Conservation (phyloP, 2,797 vertebrate species). For the Melopsittacus undulatus region DNA sequence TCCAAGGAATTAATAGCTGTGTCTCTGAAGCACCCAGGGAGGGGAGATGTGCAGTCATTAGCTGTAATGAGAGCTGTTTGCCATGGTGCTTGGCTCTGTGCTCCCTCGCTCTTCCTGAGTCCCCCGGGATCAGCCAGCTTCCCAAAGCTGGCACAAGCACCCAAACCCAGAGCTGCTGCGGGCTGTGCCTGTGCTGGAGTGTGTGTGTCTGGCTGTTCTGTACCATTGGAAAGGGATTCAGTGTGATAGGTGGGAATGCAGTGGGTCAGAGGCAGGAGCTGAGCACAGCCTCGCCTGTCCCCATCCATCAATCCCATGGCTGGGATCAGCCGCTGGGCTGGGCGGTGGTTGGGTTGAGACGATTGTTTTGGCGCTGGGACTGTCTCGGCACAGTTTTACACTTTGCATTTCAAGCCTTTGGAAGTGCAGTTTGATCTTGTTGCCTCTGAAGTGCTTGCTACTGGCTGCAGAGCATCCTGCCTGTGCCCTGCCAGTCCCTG, state of each 20-base stretch:
- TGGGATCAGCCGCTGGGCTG: neutral
- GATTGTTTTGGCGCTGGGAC: neutral
- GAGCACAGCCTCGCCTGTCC: neutral
- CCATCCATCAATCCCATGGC: fast-evolving
- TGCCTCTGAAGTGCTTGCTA: fast-evolving
- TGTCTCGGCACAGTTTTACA: neutral
- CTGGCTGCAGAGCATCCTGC: fast-evolving
- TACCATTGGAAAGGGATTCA: fast-evolving
- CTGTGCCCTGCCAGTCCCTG: neutral
- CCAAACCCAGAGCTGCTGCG: neutral
- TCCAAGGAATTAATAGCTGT: constrained; percentile 20
- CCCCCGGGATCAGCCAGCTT: neutral
- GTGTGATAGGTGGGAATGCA: fast-evolving
- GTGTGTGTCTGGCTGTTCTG: fast-evolving
- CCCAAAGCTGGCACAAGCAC: neutral
- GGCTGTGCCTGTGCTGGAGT: neutral
- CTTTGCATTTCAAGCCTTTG: neutral
- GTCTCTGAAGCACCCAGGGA: constrained; percentile 11
- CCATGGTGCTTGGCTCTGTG: neutral
- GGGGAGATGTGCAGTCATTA: neutral
- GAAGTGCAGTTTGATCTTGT: neutral
- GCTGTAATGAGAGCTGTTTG: constrained; percentile 2
- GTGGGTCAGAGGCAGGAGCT: neutral
- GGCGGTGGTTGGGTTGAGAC: neutral
- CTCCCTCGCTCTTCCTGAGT: neutral